A percentile compares a stretch with the other conserved stretches of the same genome.
These are phyloP conservation scores for Acrossocheilus wenchowensis DNA, from an alignment of 2,797 vertebrate genomes.

Conservation along the genomic window DNA sequence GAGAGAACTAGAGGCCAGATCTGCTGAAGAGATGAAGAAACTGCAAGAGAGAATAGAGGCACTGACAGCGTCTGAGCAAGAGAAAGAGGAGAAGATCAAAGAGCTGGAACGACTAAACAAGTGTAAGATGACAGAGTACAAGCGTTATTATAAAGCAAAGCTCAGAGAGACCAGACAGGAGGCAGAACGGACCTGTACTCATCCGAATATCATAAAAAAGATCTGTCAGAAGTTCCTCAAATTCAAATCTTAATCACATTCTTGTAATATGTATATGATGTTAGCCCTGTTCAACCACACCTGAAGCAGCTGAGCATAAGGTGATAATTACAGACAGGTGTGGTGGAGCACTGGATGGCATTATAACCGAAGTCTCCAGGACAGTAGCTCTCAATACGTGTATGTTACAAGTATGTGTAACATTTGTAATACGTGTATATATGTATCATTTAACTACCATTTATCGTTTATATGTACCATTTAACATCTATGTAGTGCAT, in stretches of 20 bases:
- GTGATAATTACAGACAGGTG: neutral
- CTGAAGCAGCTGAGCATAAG: too few relatives aligned
- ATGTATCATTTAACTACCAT: too few relatives aligned
- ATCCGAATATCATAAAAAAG: too few relatives aligned
- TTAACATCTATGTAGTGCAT: too few relatives aligned
- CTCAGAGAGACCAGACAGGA: neutral
- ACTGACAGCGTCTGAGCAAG: neutral
- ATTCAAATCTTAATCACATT: neutral
- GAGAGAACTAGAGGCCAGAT: neutral
- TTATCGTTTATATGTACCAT: too few relatives aligned
- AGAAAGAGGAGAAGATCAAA: constrained; percentile 15
- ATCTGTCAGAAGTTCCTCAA: neutral
- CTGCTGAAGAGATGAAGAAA: too few relatives aligned
- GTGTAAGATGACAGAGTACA: neutral
- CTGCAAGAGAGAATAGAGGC: neutral
- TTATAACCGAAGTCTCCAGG: too few relatives aligned
- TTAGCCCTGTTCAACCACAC: too few relatives aligned
- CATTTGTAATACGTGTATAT: too few relatives aligned
- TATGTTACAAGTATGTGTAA: too few relatives aligned
- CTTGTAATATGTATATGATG: neutral
- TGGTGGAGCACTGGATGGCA: too few relatives aligned
- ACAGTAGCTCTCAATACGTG: too few relatives aligned
- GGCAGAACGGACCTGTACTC: neutral
- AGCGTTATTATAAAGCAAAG: neutral
- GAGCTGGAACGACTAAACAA: neutral